A percentile compares a stretch with the other conserved stretches of the same genome.
Conservation (phyloP, 2,797 vertebrate species). For the Pipistrellus kuhlii region DNA sequence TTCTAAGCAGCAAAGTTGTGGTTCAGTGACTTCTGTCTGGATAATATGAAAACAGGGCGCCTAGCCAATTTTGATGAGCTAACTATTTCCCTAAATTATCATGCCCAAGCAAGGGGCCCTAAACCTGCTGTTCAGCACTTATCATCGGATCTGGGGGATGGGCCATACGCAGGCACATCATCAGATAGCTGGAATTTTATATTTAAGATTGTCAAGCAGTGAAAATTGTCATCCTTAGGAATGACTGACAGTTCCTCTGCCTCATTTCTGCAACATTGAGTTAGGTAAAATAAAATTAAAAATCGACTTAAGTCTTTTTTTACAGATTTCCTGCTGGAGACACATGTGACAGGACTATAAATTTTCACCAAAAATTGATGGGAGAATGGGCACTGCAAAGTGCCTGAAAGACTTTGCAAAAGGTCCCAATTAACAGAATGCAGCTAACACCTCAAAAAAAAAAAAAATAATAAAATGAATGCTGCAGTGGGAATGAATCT, state of each 20-base stretch:
- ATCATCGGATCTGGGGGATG: conserved; percentile 13
- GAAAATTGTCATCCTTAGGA: conserved; percentile 71
- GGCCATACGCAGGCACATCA: conserved; percentile 24
- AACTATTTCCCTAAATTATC: conserved; percentile 80
- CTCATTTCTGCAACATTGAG: conserved; percentile 58
- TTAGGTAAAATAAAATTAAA: conserved; percentile 35
- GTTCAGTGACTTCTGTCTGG: conserved; percentile 79
- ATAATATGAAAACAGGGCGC: conserved; percentile 74
- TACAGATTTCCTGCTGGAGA: conserved; percentile 64
- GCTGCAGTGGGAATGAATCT: conserved; percentile 60
- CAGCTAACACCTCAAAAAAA: conserved; percentile 54
- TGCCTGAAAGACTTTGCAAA: conserved; percentile 69
- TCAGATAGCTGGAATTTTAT: conserved; percentile 68
- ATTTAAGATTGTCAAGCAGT: conserved; percentile 69
- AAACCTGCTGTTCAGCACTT: conserved; percentile 53
- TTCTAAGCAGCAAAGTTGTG: conserved; percentile 79
- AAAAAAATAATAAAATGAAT: conserved; percentile 36
- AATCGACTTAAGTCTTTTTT: conserved; percentile 50
- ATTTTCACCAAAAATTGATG: conserved; percentile 72
- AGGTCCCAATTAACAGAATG: conserved; percentile 74
- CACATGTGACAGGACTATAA: conserved; percentile 49
- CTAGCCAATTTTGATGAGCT: conserved; percentile 75
- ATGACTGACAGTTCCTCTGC: conserved; percentile 75
- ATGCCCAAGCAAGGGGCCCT: conserved; percentile 67
- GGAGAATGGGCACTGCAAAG: conserved; percentile 49